Conservation (phyloP, 2,113 vertebrate species). For the Eolophus roseicapilla region DNA sequence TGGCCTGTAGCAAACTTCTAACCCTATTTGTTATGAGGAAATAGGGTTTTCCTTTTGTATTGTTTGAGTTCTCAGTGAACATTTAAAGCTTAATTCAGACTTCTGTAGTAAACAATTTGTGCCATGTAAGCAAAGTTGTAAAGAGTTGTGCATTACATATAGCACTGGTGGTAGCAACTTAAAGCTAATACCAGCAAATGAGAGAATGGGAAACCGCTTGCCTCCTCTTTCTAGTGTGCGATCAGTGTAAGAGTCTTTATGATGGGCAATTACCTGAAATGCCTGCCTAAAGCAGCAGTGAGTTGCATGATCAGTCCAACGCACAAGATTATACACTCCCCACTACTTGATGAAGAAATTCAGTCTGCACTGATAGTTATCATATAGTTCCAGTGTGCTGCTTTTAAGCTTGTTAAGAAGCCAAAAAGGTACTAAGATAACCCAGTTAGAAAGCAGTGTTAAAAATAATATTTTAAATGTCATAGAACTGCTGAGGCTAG, state of each 20-base stretch:
- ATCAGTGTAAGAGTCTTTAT: constrained; percentile 41
- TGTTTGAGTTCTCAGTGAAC: background rate
- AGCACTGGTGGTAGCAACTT: background rate
- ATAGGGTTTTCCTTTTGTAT: background rate
- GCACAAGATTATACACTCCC: constrained; percentile 30
- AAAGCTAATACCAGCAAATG: constrained; percentile 57
- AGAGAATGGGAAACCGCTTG: constrained; percentile 20
- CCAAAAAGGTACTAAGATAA: background rate
- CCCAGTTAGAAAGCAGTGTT: background rate
- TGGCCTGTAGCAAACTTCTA: background rate
- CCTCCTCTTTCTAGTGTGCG: constrained; percentile 26
- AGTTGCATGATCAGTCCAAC: constrained; percentile 50
- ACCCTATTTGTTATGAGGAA: background rate
- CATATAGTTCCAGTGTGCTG: background rate
- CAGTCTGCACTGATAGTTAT: background rate
- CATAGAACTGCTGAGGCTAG: background rate
- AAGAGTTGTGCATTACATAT: background rate
- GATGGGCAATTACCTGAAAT: constrained; percentile 67
- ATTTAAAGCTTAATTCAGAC: constrained; percentile 34
- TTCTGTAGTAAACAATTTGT: constrained; percentile 46
- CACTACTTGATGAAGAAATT: constrained; percentile 49
- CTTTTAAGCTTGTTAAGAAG: background rate
- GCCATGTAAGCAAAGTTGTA: constrained; percentile 60
- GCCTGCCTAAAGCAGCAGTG: constrained; percentile 45
- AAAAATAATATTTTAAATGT: background rate